A percentile compares a stretch with the other conserved stretches of the same genome.
These are phyloP conservation scores for Phyllostomus hastatus DNA, from an alignment of 2,113 vertebrate genomes.

Conservation along the genomic window DNA sequence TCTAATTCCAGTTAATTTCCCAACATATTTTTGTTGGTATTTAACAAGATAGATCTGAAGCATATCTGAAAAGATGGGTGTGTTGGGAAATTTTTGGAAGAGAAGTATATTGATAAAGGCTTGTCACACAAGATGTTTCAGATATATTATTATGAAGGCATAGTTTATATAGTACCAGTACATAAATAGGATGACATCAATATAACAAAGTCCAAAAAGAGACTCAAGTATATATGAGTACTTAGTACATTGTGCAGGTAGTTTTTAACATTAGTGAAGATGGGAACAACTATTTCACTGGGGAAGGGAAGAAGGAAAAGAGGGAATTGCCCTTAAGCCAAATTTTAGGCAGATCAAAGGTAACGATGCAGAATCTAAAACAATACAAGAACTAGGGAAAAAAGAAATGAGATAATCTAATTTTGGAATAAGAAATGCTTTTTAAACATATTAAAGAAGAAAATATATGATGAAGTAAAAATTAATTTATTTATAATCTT, in stretches of 20 bases:
- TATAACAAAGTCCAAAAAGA: neutral
- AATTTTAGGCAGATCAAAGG: neutral
- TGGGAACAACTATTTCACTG: neutral
- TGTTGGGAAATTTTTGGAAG: neutral
- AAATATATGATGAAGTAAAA: neutral
- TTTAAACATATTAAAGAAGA: neutral
- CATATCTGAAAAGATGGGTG: neutral
- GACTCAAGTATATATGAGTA: neutral
- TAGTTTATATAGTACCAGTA: neutral
- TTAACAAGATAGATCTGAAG: neutral
- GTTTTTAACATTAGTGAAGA: neutral
- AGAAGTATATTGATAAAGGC: neutral
- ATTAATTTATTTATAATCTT: neutral
- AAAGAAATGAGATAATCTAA: neutral
- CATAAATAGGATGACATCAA: neutral
- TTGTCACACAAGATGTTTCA: neutral
- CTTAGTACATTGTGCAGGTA: neutral
- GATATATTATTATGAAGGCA: neutral
- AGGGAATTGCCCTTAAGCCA: neutral
- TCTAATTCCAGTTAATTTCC: neutral
- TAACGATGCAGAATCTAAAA: neutral
- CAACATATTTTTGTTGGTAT: neutral
- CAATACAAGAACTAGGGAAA: neutral
- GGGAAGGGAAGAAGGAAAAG: neutral
- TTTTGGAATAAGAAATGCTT: neutral